A percentile compares a stretch with the other conserved stretches of the same genome.
Conservation (phyloP, 2,888 invertebrate genomes). For the Caradrina kadenii region DNA sequence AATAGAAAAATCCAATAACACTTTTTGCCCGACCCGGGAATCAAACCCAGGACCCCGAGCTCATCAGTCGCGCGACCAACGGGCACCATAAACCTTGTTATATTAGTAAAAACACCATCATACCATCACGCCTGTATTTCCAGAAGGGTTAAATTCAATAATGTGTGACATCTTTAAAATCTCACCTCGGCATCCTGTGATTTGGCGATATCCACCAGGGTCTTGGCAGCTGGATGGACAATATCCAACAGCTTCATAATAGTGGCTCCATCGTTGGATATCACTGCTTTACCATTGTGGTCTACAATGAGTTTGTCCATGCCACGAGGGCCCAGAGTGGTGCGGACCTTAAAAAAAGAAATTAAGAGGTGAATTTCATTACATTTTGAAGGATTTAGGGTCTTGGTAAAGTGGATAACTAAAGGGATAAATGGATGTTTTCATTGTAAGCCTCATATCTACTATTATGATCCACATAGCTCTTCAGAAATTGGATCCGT, state of each 20-base stretch:
- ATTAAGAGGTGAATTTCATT: too few relatives aligned
- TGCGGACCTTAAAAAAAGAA: slow-evolving; percentile 91
- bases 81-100: too few relatives aligned
- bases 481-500: slow-evolving; percentile 84
- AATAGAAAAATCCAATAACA: too few relatives aligned
- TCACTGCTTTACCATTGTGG: slow-evolving; percentile 96
- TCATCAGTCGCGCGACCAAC: too few relatives aligned
- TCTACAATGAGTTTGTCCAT: slow-evolving; percentile 99
- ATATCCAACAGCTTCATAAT: slow-evolving; percentile 99
- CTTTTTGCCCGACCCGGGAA: too few relatives aligned
- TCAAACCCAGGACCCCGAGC: too few relatives aligned
- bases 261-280: slow-evolving; percentile 99
- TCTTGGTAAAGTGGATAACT: not conserved
- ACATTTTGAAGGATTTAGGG: too few relatives aligned
- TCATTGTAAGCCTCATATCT: slow-evolving; percentile 45
- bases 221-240: slow-evolving; percentile 99
- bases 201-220: slow-evolving; percentile 99
- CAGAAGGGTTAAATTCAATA: too few relatives aligned
- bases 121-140: too few relatives aligned
- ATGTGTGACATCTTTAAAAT: too few relatives aligned
- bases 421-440: not conserved
- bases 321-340: slow-evolving; percentile 99
- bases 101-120: too few relatives aligned
- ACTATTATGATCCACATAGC: slow-evolving; percentile 67
- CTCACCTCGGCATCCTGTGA: slow-evolving; percentile 99